These are phyloP conservation scores for Lasioglossum oenotherae DNA, from an alignment of 2,888 invertebrate species.

Conservation along the genomic window DNA sequence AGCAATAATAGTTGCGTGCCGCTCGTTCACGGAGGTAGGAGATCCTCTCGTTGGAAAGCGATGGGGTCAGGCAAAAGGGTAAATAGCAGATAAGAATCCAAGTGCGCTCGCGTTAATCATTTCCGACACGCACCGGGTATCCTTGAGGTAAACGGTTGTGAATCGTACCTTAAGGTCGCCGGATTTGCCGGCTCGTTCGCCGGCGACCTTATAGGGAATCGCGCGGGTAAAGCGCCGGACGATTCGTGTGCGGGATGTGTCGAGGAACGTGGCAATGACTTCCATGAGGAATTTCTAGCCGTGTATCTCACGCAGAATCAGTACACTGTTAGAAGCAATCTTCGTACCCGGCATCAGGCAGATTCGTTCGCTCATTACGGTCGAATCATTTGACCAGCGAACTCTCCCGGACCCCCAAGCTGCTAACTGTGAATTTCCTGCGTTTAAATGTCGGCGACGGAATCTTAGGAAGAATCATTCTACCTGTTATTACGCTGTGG, in stretches of 20 bases:
- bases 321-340: conserved; percentile 18
- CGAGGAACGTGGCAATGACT: conserved; percentile 11
- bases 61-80: conserved; percentile 43
- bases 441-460: background rate
- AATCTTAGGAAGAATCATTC: background rate
- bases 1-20: conserved; percentile 25
- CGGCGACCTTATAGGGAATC: conserved; percentile 29
- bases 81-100: conserved; percentile 56
- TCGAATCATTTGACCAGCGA: background rate
- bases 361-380: conserved; percentile 7
- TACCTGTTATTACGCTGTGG: conserved; percentile 1
- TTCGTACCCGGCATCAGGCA: background rate
- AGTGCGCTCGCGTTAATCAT: conserved; percentile 51
- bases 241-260: conserved; percentile 25
- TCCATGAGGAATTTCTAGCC: conserved; percentile 17
- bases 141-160: conserved; percentile 41
- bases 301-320: conserved; percentile 25
- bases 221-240: background rate
- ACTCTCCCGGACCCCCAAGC: background rate
- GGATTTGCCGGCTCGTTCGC: background rate
- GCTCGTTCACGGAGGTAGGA: conserved; percentile 12
- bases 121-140: conserved; percentile 56
- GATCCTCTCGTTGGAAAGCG: conserved; percentile 27
- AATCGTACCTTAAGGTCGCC: conserved; percentile 40
- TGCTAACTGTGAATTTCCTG: conserved; percentile 9